Base-by-base conservation (phyloP, 2,888 invertebrate species). In the Neuroscelio doddi region DNA sequence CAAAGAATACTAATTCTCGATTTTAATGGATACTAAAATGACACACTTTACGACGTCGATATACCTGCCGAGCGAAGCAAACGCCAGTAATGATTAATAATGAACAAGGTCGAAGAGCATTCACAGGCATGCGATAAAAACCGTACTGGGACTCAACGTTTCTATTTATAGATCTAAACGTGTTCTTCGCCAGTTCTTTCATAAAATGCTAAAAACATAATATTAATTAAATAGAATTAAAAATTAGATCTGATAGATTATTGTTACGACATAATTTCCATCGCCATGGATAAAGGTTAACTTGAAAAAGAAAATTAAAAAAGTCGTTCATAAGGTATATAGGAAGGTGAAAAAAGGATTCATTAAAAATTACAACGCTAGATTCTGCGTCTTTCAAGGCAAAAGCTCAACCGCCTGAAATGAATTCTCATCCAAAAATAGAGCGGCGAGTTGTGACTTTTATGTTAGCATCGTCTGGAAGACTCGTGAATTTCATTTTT, bases 371-470 rank as follows among this genome's bases (percentile, higher is more conserved):
- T 38, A 12, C 17, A 17, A 16, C 17, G 17, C 14, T 14, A 9
- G 10, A 38, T 3, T 38, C 16, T 5, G 38, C 16, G 21, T 8
- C 38, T 38, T 38, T 38, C 38, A 16, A 10, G 16, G 17, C n/a
- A n/a, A 38, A 38, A 38, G 38, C 38, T 17, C 17, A 16, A 5
- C 21, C 21, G n/a, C n/a, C n/a, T n/a, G n/a, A 5, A 38, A 38
- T 17, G 38, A 38, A 38, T 17, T 38, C 17, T 17, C 38, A 8
- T 38, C 14, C 14, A 38, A 17, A 38, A 38, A 38, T 38, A 38
- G 16, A 15, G 38, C 38, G 17, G 17, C 16, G 38, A 38, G n/a
- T 38, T 10, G 36, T 36, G n/a, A 36, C 36, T 36, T 32, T 32
- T 10, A 32, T 10, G 32, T 32, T n/a, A 9, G n/a, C 10, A 4